These are phyloP conservation scores for Ladona fulva DNA, from an alignment of 1,140 invertebrate genomes.

Conservation along the genomic window DNA sequence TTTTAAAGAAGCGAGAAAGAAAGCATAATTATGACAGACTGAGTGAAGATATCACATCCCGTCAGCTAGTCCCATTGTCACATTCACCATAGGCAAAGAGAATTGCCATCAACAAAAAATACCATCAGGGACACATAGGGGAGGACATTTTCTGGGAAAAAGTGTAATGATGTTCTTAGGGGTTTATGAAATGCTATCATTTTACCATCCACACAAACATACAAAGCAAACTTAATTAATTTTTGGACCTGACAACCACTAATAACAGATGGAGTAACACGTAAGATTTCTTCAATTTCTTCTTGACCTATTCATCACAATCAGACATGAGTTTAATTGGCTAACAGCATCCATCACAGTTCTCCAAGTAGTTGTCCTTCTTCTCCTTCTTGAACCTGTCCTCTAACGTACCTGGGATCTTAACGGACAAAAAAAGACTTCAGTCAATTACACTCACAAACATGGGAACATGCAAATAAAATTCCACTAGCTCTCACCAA, in stretches of 20 bases:
- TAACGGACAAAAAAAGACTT: too few relatives aligned
- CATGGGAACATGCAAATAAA: too few relatives aligned
- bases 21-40: too few relatives aligned
- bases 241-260: background rate
- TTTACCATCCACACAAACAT: background rate
- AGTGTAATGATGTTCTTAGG: background rate
- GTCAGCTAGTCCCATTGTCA: too few relatives aligned
- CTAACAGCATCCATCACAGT: background rate
- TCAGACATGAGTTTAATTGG: background rate
- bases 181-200: background rate
- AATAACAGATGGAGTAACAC: background rate
- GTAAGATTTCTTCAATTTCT: background rate
- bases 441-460: too few relatives aligned
- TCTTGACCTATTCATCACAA: background rate
- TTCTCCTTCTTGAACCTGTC: slow-evolving; percentile 4
- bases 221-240: background rate
- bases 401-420: background rate
- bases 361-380: background rate
- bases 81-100: too few relatives aligned
- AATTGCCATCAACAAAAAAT: too few relatives aligned
- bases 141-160: too few relatives aligned
- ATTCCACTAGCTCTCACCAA: too few relatives aligned
- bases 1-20: too few relatives aligned
- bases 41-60: too few relatives aligned
- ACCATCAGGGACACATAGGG: too few relatives aligned